Conservation (phyloP, 2,888 invertebrate species). For the Apantesis nais region DNA sequence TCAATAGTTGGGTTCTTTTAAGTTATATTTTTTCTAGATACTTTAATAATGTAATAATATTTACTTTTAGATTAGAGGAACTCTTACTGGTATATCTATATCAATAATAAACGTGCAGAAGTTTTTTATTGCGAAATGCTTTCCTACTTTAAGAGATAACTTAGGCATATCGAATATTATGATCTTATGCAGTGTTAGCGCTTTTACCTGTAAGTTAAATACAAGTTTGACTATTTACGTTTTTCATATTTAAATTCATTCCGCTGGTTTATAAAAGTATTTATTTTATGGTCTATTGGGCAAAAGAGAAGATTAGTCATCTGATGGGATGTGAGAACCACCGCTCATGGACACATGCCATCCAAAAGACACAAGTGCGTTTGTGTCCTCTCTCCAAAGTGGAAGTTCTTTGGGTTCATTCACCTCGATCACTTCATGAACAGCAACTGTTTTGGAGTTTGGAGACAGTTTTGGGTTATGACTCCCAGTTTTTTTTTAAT, state of each 20-base stretch:
- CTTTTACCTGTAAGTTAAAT: conserved; percentile 59
- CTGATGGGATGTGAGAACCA: too few species aligned
- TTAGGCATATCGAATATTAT: conserved; percentile 52
- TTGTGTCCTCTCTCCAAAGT: too few species aligned
- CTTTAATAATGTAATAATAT: background rate
- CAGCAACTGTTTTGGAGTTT: too few species aligned
- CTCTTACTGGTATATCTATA: conserved; percentile 86
- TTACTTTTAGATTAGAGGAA: conserved; percentile 82
- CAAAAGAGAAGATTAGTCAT: too few species aligned
- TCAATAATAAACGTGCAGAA: conserved; percentile 57
- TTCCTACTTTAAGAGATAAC: conserved; percentile 45
- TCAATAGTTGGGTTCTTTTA: background rate
- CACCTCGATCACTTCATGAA: too few species aligned
- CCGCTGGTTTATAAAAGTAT: background rate
- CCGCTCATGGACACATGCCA: too few species aligned
- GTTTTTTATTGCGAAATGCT: conserved; percentile 53
- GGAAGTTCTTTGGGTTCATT: too few species aligned
- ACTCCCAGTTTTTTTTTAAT: too few species aligned
- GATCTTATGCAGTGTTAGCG: conserved; percentile 51
- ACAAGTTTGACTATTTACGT: background rate
- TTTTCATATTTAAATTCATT: background rate
- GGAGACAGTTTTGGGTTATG: too few species aligned
- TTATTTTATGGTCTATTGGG: too few species aligned
- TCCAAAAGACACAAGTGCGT: too few species aligned
- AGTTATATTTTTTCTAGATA: background rate